Conservation (phyloP, 2,797 vertebrate genomes). For the Malurus splendens region DNA sequence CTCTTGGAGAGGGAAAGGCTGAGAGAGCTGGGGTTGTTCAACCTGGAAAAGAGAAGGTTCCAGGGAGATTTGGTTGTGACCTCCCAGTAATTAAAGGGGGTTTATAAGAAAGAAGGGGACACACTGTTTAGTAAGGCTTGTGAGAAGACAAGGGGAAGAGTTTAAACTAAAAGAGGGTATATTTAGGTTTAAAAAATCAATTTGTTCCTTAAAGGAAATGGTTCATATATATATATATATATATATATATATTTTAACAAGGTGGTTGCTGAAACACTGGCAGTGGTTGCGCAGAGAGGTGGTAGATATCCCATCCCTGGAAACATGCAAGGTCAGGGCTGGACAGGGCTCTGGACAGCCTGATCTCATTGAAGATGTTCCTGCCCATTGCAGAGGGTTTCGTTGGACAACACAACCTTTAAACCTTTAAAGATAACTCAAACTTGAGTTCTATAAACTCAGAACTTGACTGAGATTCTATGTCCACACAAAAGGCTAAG, state of each 20-base stretch:
- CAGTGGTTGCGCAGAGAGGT: not conserved
- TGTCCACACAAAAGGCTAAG: not conserved
- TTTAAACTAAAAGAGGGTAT: not conserved
- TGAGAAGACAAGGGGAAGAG: fast-evolving
- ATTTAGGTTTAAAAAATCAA: not conserved
- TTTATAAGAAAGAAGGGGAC: not conserved
- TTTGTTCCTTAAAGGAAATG: not conserved
- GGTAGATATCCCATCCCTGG: not conserved
- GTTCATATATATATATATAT: not conserved
- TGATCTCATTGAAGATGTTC: not conserved
- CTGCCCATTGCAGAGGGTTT: not conserved
- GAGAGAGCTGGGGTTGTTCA: not conserved
- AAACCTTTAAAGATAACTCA: too few relatives aligned
- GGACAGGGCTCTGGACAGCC: not conserved
- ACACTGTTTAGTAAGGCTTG: not conserved
- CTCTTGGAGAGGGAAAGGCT: not conserved
- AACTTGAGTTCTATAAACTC: too few relatives aligned
- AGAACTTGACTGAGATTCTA: not conserved
- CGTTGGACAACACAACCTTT: not conserved
- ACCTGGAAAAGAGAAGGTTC: not conserved
- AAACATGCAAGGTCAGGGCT: not conserved
- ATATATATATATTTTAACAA: not conserved
- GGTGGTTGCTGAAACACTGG: not conserved
- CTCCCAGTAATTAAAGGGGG: not conserved
- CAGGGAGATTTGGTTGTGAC: not conserved